Evolutionary conservation across 2,888 invertebrate genomes (phyloP).

Genomic region (Hirtodrosophila trivittata): DNA sequence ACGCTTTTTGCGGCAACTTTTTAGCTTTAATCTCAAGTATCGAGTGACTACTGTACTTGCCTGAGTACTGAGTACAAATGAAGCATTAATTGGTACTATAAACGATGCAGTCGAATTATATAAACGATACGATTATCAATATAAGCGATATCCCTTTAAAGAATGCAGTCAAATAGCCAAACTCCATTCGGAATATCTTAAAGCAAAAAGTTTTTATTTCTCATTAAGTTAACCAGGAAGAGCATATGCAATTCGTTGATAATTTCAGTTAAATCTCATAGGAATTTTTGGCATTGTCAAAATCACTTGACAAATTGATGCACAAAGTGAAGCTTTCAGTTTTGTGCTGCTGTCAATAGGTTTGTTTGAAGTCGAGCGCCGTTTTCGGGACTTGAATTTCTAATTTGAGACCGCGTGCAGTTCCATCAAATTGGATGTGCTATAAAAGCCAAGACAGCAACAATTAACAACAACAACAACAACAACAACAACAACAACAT

Average conservation of each 20-base stretch:
- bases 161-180: no score
- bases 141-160: no score
- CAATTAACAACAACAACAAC: constrained; percentile 43
- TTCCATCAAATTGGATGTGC: constrained; percentile 49
- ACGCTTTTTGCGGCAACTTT: no score
- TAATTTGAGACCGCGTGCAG: constrained; percentile 56
- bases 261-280: not conserved
- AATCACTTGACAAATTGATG: constrained; percentile 72
- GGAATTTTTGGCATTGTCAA: constrained; percentile 45
- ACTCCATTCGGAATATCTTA: no score
- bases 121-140: no score
- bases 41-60: no score
- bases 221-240: no score
- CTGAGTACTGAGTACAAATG: no score
- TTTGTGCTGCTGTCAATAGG: constrained; percentile 51
- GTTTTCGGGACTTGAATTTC: constrained; percentile 57
- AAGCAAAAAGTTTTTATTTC: no score
- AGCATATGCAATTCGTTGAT: constrained; percentile 12
- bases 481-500: constrained; percentile 21
- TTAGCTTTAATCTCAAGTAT: no score
- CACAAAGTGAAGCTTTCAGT: constrained; percentile 47
- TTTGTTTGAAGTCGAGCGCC: constrained; percentile 65
- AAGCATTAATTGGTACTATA: no score
- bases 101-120: no score
- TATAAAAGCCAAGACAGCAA: constrained; percentile 51